Conservation (phyloP, 2,888 invertebrate genomes). For the Zhengitettix transpicula region DNA sequence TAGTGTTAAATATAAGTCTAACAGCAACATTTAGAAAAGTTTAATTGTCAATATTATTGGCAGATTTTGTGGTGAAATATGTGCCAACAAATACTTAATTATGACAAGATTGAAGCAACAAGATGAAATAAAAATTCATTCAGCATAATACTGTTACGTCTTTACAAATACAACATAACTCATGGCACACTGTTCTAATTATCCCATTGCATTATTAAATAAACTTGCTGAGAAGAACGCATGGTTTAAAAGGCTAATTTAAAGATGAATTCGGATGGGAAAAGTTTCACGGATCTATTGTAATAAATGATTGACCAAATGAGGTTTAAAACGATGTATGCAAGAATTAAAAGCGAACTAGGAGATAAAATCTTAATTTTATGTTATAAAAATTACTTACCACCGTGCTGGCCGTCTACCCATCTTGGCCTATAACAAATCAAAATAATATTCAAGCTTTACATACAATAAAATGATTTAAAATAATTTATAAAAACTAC, state of each 20-base stretch:
- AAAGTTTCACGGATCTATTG: no score
- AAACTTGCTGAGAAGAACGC: no score
- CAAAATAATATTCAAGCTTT: neutral
- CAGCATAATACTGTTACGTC: neutral
- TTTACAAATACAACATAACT: no score
- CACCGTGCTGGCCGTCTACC: constrained; percentile 98
- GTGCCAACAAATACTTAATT: neutral
- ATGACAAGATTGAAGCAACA: no score
- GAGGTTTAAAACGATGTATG: neutral
- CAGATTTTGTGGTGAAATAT: neutral
- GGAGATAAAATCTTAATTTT: neutral
- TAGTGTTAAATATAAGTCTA: no score
- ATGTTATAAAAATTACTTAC: constrained; percentile 39
- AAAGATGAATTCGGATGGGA: no score
- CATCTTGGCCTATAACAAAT: constrained; percentile 47
- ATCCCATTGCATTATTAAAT: neutral
- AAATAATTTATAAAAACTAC: no score
- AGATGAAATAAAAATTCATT: neutral
- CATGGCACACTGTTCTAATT: neutral
- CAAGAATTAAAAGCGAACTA: neutral
- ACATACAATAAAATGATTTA: no score
- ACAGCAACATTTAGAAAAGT: no score
- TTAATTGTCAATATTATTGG: neutral
- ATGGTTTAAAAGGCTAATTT: no score
- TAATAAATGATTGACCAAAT: neutral